A percentile compares a stretch with the other conserved stretches of the same genome.
These are phyloP conservation scores for Nansenia antarctica DNA, from an alignment of 2,113 vertebrate genomes.

Conservation along the genomic window DNA sequence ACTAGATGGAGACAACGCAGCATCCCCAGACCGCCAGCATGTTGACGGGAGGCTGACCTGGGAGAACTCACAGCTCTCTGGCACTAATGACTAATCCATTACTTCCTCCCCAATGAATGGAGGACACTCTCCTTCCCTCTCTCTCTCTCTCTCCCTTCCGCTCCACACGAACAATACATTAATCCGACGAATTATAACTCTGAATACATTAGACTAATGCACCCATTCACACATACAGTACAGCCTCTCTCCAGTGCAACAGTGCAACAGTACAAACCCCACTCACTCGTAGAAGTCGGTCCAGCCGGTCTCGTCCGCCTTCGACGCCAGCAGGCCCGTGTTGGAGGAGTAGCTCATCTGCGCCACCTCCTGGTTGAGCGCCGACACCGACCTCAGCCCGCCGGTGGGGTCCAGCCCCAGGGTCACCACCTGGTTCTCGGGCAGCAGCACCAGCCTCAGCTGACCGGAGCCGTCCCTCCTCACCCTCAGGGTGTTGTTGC, in stretches of 20 bases:
- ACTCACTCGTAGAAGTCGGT: constrained; percentile 91
- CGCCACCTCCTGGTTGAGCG: constrained; percentile 84
- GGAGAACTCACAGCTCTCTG: background rate
- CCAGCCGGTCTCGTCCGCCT: constrained; percentile 90
- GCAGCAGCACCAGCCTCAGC: constrained; percentile 84
- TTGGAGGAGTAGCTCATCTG: constrained; percentile 85
- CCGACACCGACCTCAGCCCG: constrained; percentile 83
- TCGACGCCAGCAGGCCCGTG: constrained; percentile 85
- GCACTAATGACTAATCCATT: background rate
- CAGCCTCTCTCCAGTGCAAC: too few species aligned
- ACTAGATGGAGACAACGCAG: background rate
- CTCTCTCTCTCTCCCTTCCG: background rate
- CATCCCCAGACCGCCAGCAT: background rate
- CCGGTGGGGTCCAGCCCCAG: constrained; percentile 81
- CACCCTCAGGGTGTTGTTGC: constrained; percentile 84
- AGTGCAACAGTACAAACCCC: background rate
- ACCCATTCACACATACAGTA: constrained; percentile 4
- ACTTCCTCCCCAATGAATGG: background rate
- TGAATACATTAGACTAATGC: background rate
- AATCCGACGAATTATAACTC: background rate
- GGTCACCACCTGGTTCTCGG: constrained; percentile 88
- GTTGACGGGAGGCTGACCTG: background rate
- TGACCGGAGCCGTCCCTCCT: constrained; percentile 81
- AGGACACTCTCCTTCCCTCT: background rate
- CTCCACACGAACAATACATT: background rate